Evolutionary conservation across 1,140 invertebrate genomes (phyloP).

Genomic region (Drosophila serrata): DNA sequence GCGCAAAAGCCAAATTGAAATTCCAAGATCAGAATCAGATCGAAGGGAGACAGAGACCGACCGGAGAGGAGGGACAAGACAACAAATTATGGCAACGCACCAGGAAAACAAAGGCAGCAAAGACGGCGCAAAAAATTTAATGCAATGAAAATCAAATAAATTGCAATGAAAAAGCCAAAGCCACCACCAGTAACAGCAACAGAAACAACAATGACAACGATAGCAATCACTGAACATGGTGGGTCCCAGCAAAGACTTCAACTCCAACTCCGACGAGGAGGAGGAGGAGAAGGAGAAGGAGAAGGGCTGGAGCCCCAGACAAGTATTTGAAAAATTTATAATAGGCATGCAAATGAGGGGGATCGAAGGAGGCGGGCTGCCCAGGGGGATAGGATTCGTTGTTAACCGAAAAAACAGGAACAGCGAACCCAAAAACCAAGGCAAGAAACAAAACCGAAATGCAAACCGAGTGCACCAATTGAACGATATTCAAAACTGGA

Average conservation of each 20-base stretch:
- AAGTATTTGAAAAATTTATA: conserved; percentile 81
- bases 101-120: conserved; percentile 42
- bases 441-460: not conserved
- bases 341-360: conserved; percentile 69
- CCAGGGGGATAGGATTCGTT: conserved; percentile 29
- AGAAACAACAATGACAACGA: conserved; percentile 71
- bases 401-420: conserved; percentile 23
- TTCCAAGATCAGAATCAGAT: conserved; percentile 75
- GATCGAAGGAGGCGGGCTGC: not conserved
- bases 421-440: conserved; percentile 15
- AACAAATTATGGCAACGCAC: conserved; percentile 55
- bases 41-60: conserved; percentile 33
- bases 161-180: conserved; percentile 68
- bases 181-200: conserved; percentile 24
- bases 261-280: conserved; percentile 5
- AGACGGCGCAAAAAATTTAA: conserved; percentile 60
- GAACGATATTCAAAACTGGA: conserved; percentile 70
- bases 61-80: not conserved
- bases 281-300: not conserved
- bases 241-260: conserved; percentile 46
- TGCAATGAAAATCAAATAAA: conserved; percentile 84
- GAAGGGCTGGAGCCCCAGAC: conserved; percentile 32
- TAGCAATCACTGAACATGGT: conserved; percentile 77
- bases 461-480: conserved; percentile 31
- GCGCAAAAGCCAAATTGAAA: conserved; percentile 67